Evolutionary conservation across 2,888 invertebrate species (phyloP).

Genomic region (Hypolimnas misippus): DNA sequence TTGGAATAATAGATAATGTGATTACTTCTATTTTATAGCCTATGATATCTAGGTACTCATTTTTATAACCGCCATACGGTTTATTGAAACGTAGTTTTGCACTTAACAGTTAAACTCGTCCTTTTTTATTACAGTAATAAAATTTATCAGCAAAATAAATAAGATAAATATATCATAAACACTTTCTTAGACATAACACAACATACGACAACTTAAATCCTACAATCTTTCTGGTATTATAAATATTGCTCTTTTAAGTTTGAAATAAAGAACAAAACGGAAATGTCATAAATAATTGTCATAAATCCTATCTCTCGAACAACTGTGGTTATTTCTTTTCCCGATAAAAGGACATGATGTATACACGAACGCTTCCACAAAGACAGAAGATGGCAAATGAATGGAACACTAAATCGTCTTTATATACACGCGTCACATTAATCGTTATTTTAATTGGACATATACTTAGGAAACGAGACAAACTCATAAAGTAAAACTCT

Average conservation of each 20-base stretch:
- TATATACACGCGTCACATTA: constrained; percentile 39
- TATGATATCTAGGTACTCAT: too few relatives aligned
- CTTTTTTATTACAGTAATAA: too few relatives aligned
- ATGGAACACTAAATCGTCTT: constrained; percentile 36
- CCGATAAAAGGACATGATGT: constrained; percentile 17
- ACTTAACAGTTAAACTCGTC: too few relatives aligned
- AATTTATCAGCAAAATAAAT: too few relatives aligned
- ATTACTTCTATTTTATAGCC: too few relatives aligned
- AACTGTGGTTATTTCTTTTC: constrained; percentile 7
- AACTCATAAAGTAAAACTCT: constrained; percentile 12
- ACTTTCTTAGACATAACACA: background rate
- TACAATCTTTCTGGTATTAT: background rate
- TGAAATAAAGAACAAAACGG: background rate
- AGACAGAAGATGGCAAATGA: constrained; percentile 36
- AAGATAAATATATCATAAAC: background rate
- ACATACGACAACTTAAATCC: background rate
- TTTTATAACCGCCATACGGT: too few relatives aligned
- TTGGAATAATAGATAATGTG: too few relatives aligned
- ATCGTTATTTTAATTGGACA: constrained; percentile 49
- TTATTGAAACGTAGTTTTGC: too few relatives aligned
- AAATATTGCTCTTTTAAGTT: background rate
- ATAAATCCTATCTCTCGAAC: constrained; percentile 5
- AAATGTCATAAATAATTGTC: constrained; percentile 9
- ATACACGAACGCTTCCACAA: constrained; percentile 22
- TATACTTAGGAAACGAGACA: constrained; percentile 13